Evolutionary conservation across 2,888 invertebrate genomes (phyloP).

Genomic region (Meiosimyza decipiens): DNA sequence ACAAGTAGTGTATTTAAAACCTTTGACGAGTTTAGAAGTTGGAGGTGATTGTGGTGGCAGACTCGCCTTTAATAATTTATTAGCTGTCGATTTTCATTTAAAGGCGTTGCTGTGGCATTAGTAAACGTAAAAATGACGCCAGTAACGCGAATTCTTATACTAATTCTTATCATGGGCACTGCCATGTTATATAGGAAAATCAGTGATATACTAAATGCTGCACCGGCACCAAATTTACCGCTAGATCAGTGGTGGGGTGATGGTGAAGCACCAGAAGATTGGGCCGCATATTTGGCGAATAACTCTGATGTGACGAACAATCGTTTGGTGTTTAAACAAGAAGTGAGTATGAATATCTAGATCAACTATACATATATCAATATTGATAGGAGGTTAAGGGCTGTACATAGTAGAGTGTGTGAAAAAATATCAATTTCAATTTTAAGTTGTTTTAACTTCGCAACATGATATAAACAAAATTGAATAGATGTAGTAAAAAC

Average conservation of each 20-base stretch:
- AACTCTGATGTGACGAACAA: constrained; percentile 52
- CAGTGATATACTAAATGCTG: constrained; percentile 47
- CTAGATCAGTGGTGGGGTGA: constrained; percentile 62
- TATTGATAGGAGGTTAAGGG: too few relatives aligned
- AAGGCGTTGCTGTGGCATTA: too few relatives aligned
- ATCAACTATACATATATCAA: neutral
- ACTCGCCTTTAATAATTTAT: too few relatives aligned
- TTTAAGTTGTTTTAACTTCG: too few relatives aligned
- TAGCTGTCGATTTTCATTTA: too few relatives aligned
- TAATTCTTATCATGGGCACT: constrained; percentile 52
- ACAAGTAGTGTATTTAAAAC: too few relatives aligned
- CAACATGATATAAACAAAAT: too few relatives aligned
- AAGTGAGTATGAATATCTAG: neutral
- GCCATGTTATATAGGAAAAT: constrained; percentile 53
- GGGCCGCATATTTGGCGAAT: constrained; percentile 54
- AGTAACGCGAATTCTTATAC: constrained; percentile 49
- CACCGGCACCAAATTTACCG: constrained; percentile 51
- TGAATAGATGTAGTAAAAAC: too few relatives aligned
- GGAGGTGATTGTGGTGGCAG: too few relatives aligned
- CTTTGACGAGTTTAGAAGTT: too few relatives aligned
- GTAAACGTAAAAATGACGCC: constrained; percentile 47
- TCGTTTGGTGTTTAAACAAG: constrained; percentile 36
- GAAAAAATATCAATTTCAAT: too few relatives aligned
- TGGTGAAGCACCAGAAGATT: constrained; percentile 54
- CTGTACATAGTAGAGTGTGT: too few relatives aligned